These are phyloP conservation scores for Ischnus inquisitorius DNA, from an alignment of 2,888 invertebrate species.

Conservation along the genomic window DNA sequence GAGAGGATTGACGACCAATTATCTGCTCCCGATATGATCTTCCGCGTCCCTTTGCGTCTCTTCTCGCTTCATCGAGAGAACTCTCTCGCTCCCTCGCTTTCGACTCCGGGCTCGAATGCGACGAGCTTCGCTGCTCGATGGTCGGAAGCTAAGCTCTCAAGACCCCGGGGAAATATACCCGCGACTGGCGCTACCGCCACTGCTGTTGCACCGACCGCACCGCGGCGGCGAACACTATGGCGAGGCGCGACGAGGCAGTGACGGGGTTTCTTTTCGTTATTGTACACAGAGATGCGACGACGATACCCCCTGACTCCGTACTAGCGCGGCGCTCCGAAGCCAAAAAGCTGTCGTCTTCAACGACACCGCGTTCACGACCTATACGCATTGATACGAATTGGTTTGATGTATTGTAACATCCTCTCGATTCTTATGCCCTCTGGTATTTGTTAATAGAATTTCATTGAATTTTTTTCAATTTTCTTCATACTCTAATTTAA, in stretches of 20 bases:
- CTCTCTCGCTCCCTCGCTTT: constrained; percentile 24
- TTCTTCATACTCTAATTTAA: no score
- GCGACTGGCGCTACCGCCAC: not conserved
- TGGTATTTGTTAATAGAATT: constrained; percentile 16
- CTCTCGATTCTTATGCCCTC: not conserved
- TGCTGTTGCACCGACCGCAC: constrained; percentile 14
- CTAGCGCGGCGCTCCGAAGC: constrained; percentile 68
- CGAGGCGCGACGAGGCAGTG: constrained; percentile 44
- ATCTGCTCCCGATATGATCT: constrained; percentile 84
- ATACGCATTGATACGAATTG: constrained; percentile 23
- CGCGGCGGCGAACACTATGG: constrained; percentile 6
- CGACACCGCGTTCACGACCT: not conserved
- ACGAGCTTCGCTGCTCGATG: constrained; percentile 45
- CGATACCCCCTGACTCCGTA: constrained; percentile 61
- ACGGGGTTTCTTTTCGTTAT: constrained; percentile 83
- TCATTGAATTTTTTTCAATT: not conserved
- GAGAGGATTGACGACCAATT: constrained; percentile 83
- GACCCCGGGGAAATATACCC: constrained; percentile 83
- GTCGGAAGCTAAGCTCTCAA: constrained; percentile 77
- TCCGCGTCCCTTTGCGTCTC: constrained; percentile 76
- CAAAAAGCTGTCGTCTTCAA: constrained; percentile 51
- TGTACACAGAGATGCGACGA: constrained; percentile 78
- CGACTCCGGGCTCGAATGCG: constrained; percentile 7
- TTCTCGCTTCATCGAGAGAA: constrained; percentile 38
- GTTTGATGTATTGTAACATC: constrained; percentile 35